Base-by-base conservation (phyloP, 2,888 invertebrate species). In the Pyrgus malvae region DNA sequence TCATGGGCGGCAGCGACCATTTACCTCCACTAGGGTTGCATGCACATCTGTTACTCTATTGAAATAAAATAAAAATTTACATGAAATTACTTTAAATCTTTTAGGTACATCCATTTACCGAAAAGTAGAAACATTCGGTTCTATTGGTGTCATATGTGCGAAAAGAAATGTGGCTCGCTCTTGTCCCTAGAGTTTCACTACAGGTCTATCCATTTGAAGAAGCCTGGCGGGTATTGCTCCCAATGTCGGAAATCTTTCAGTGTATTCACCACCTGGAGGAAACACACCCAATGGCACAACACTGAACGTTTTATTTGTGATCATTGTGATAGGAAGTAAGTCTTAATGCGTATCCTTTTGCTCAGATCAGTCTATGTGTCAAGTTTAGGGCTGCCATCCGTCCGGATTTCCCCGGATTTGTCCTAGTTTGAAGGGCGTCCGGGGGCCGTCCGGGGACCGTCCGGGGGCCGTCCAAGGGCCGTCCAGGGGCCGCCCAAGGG, bases 181-280 rank as follows among this genome's bases (percentile, higher is more conserved):
- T 55, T 70, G 0, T 56, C 61, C 0, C 61, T 82, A 3, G 71
- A 83, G 60, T 84, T 74, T 54, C 84, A 84, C 57, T 84, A 80
- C 42, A 71, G 84, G 50, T 65, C 67, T 2, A 63, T 59, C 1
- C 83, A 83, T 65, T 70, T 83, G 40, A 65, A 71, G 2, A 74
- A 72, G 55, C 46, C 41, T 0, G 81, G 82, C 1, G 82, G 83
- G 0, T 60, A 68, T 48, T 83, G 83, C 38, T 56, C 63, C 0
- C 42, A 62, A 8, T 83, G 83, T 45, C 57, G 65, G 33, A 75
- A 68, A 57, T 61, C 62, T 37, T 80, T 66, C 54, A 50, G 12
- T 1, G 33, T n/a, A 9, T 67, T 68, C 23, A 71, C 54, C 27
- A 42, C 55, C 0, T 83, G 72, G 72, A 68, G 67, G 44, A 68